phyloP scores from a whole-genome alignment of 2,797 vertebrate genomes.

The Esox masquinongy region DNA sequence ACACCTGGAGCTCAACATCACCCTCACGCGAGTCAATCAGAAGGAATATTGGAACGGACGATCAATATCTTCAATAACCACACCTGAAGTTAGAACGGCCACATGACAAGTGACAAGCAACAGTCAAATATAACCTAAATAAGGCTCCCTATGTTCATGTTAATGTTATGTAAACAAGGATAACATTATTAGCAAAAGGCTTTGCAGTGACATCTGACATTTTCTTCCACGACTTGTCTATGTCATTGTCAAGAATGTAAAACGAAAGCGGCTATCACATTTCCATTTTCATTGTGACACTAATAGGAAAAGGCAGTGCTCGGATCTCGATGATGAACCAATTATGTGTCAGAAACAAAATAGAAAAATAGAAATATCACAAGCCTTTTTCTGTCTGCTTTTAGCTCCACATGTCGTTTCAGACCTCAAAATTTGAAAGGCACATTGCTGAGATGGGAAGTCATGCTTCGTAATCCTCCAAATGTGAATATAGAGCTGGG shows the following conservation, averaged over 20 bases:
- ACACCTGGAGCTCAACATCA: not conserved
- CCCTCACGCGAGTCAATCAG: not conserved
- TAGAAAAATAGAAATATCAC: not conserved
- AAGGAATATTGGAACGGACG: not conserved
- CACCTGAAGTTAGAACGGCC: not conserved
- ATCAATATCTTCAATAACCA: not conserved
- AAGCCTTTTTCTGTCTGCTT: not conserved
- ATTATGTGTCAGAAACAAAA: not conserved
- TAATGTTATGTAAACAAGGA: not conserved
- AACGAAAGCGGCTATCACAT: not conserved
- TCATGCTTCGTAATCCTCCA: constrained; percentile 62
- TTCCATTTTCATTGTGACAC: not conserved
- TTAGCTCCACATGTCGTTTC: constrained; percentile 9
- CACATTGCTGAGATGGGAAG: constrained; percentile 60
- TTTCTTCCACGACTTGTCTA: not conserved
- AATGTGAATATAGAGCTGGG: constrained; percentile 54
- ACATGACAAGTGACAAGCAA: not conserved
- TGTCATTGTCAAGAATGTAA: not conserved
- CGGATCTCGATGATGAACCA: not conserved
- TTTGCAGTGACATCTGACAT: not conserved
- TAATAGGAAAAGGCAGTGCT: not conserved
- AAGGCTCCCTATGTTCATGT: not conserved
- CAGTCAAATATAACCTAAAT: not conserved
- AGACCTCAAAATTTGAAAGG: constrained; percentile 54
- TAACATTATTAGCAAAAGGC: not conserved